Percentiles rank a stretch among this genome's conserved stretches.
Evolutionary conservation across 2,797 vertebrate genomes (phyloP).

Genomic region (Numenius phaeopus): DNA sequence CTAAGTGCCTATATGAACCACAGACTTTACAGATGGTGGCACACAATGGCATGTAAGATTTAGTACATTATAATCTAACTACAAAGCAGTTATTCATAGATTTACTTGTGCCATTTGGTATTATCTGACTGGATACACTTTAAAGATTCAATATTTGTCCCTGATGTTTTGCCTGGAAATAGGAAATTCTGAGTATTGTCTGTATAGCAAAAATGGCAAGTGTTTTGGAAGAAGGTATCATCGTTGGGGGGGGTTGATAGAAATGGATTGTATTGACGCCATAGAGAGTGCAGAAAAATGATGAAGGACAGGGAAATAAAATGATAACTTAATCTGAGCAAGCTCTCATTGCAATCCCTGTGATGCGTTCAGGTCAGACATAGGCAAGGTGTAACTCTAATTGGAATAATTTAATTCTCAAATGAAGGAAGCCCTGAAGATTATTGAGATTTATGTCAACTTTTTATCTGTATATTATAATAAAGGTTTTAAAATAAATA

Average conservation of each 20-base stretch:
- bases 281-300: not conserved
- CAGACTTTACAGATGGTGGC: not conserved
- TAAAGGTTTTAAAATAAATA: slow-evolving; percentile 33
- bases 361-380: slow-evolving; percentile 41
- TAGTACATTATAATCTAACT: not conserved
- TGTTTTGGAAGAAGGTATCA: not conserved
- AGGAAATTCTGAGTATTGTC: not conserved
- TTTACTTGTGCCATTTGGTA: not conserved
- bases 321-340: slow-evolving; percentile 44
- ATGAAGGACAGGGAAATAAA: slow-evolving; percentile 15
- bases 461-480: not conserved
- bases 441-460: slow-evolving; percentile 19
- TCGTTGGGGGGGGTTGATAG: not conserved
- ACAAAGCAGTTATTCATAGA: not conserved
- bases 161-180: not conserved
- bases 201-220: not conserved
- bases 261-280: not conserved
- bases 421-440: slow-evolving; percentile 15
- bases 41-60: not conserved
- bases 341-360: slow-evolving; percentile 24
- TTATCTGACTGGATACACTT: not conserved
- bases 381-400: slow-evolving; percentile 33
- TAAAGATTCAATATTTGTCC: not conserved
- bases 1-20: not conserved
- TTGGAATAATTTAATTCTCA: slow-evolving; percentile 25